phyloP scores from a whole-genome alignment of 2,113 vertebrate species.

The Xiphophorus hellerii region DNA sequence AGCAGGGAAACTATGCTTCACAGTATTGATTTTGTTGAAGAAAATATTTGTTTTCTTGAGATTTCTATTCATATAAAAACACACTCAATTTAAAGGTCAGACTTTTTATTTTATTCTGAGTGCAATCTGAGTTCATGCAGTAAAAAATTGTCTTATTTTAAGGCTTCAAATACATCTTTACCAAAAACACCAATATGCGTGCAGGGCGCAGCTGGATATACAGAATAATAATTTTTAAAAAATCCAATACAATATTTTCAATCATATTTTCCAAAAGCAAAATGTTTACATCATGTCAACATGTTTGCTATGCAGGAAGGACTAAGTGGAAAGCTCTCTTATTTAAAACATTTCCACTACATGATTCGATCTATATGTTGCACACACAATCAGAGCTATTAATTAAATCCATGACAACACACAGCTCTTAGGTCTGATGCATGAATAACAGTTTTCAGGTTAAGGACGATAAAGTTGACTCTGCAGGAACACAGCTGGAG shows the following conservation, averaged over 20 bases:
- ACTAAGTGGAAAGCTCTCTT: constrained; percentile 37
- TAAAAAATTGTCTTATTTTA: too few relatives aligned
- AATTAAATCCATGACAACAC: constrained; percentile 27
- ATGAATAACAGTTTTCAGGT: constrained; percentile 28
- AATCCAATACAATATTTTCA: constrained; percentile 7
- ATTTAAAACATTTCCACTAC: constrained; percentile 29
- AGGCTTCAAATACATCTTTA: too few relatives aligned
- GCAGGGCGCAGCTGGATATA: not conserved
- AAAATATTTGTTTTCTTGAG: too few relatives aligned
- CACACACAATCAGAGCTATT: constrained; percentile 14
- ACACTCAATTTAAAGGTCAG: too few relatives aligned
- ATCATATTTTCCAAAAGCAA: constrained; percentile 39
- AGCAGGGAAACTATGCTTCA: too few relatives aligned
- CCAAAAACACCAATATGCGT: too few relatives aligned
- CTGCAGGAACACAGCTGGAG: constrained; percentile 8
- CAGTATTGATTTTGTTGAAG: too few relatives aligned
- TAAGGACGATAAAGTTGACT: constrained; percentile 19
- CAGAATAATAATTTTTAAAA: not conserved
- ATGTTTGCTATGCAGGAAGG: constrained; percentile 7
- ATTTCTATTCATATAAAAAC: too few relatives aligned
- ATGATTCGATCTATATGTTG: constrained; percentile 6
- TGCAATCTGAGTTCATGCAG: too few relatives aligned
- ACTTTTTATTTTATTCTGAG: too few relatives aligned
- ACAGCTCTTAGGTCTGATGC: constrained; percentile 11
- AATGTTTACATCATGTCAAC: constrained; percentile 43